phyloP scores from a whole-genome alignment of 2,113 vertebrate genomes.

The Cololabis saira region DNA sequence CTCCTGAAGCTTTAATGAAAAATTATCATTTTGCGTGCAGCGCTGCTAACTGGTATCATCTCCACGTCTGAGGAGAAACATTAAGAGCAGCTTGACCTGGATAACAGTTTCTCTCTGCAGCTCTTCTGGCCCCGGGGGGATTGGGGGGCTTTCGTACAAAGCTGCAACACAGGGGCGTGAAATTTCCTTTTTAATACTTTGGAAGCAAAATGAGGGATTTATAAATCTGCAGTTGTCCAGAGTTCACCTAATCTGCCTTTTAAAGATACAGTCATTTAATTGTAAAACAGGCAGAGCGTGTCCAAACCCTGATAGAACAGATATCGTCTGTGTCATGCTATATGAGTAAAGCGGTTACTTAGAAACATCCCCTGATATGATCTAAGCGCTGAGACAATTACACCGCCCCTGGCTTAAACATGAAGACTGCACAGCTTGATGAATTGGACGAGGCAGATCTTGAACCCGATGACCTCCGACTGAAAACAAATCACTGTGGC shows the following conservation, averaged over 20 bases:
- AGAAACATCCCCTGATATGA: conserved; percentile 16
- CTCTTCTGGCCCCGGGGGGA: conserved; percentile 16
- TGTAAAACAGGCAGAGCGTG: no score
- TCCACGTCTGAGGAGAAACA: conserved; percentile 52
- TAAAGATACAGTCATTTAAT: no score
- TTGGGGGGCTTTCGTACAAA: conserved; percentile 23
- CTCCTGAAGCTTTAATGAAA: no score
- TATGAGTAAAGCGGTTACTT: conserved; percentile 2
- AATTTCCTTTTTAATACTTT: no score
- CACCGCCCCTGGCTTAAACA: not conserved
- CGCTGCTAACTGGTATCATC: conserved; percentile 25
- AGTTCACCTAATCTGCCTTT: no score
- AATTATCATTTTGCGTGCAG: no score
- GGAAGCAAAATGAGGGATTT: no score
- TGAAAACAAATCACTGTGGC: no score
- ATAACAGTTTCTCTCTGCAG: conserved; percentile 49
- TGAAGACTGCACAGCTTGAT: not conserved
- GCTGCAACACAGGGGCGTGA: no score
- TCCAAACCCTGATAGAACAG: conserved; percentile 3
- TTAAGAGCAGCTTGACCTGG: conserved; percentile 32
- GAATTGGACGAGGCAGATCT: no score
- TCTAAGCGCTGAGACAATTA: not conserved
- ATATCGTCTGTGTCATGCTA: not conserved
- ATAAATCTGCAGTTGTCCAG: no score
- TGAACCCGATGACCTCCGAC: no score